Base-by-base conservation (phyloP, 2,888 invertebrate genomes). In the Ectemnius continuus region DNA sequence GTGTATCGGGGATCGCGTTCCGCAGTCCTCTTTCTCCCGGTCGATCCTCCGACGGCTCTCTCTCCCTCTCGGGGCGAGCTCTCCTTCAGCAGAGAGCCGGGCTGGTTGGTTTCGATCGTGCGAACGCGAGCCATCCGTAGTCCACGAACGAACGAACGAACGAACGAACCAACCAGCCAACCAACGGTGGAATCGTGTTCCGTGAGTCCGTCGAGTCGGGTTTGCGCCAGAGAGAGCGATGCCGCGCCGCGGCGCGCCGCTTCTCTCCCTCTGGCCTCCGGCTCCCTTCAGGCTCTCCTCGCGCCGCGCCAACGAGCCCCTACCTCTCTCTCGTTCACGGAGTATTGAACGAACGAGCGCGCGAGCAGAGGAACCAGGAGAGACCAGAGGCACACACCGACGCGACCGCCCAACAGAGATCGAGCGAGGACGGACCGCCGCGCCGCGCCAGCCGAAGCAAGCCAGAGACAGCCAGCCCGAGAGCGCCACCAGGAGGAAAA, bases 291-390 rank as follows among this genome's bases (percentile, higher is more conserved):
- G 47, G 67, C 48, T 66, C 67, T 46, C 64, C 76, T 66, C 69
- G 58, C 56, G 20, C 48, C 28, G 45, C 60, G 57, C 74, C 73
- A 18, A 70, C 73, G 64, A 57, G 67, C 59, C 80, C 79, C 78
- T 73, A 78, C 80, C 73, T 78, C 82, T 78, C 83, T 83, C 84
- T 85, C 86, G 82, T 85, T 79, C 83, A 70, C 67, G 78, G 84
- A 88, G 88, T 89, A 89, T 89, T 88, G 89, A 88, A 88, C 88
- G 89, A 87, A 83, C 86, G 87, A 87, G 80, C 84, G 78, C 86
- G 87, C 86, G 80, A 85, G 83, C 79, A 83, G 83, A 84, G 85
- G 81, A 83, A 82, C 84, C 84, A 84, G 82, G 80, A 85, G 84
- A 36, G 36, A 85, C 81, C 82, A 84, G 81, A 83, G 85, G 84